Evolutionary conservation across 2,888 invertebrate species (phyloP), one percentile per base, ranked within the genome.

Genomic region (Agrochola macilenta): DNA sequence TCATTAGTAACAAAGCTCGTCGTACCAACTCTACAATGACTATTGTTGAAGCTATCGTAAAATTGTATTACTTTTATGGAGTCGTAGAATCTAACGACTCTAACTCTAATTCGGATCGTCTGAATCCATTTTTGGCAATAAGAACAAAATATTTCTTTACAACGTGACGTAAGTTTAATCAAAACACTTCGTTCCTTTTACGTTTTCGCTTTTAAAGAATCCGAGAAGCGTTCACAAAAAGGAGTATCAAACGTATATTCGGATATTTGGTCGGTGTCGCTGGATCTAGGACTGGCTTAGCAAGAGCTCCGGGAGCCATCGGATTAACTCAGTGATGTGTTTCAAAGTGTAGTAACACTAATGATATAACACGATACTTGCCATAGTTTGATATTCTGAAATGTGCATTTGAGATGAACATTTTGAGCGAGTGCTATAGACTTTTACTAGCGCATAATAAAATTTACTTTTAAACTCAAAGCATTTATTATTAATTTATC

Each of bases 321-420:
- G 74, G 74, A 83, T 84, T 84, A 77, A 77, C 68, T 68, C 39
- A 30, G 49, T 70, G 46, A 76, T 66, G 64, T 77, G 64, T 71
- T 71, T 61, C 30, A 66, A 43, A 52, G 52, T 46, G 60, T 49
- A 73, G 60, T 14, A 30, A 61, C 69, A 54, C n/a, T 60, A 30
- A 64, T 63, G 14, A 69, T 68, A 49, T 58, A 65, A 57, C 69
- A 70, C 57, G 57, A 20, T 20, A 43, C 17, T 58, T 26, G 39
- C 43, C 14, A 5, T 66, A 46, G 12, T 49, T 60, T 46, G 30
- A 11, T 8, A 26, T 43, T 57, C 43, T n/a, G 3, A 52, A 26
- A 52, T 30, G 52, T 14, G 3, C 30, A 57, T 35, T 75, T 30
- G 12, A n/a, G 9, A 30, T 57, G n/a, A 20, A 63, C 23, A 52